phyloP scores from a whole-genome alignment of 2,797 vertebrate species.

The Myoxocephalus aenaeus region DNA sequence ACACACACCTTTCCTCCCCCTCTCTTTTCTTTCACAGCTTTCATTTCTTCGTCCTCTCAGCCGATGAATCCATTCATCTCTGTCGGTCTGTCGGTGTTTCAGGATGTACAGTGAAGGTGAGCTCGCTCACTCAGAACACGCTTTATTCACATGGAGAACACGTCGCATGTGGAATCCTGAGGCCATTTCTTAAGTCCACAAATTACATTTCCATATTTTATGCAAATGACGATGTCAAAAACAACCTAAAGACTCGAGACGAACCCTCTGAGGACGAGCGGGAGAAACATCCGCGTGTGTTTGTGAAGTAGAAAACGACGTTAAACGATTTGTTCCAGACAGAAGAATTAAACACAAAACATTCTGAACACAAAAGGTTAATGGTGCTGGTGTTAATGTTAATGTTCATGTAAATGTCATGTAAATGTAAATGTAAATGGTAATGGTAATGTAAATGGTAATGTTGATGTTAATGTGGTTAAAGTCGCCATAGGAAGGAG shows the following conservation, averaged over 20 bases:
- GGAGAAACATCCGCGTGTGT: neutral
- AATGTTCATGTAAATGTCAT: too few relatives aligned
- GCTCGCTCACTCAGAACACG: neutral
- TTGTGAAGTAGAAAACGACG: slow-evolving; percentile 2
- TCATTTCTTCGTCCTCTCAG: slow-evolving; percentile 53
- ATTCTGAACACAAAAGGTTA: slow-evolving; percentile 4
- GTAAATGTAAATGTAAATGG: too few relatives aligned
- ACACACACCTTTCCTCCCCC: slow-evolving; percentile 13
- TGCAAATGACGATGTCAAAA: slow-evolving; percentile 3
- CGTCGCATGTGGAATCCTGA: neutral
- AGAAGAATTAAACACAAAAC: slow-evolving; percentile 17
- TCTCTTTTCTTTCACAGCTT: slow-evolving; percentile 48
- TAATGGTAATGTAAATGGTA: too few relatives aligned
- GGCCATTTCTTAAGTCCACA: neutral
- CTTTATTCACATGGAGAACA: slow-evolving; percentile 27
- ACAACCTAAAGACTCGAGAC: neutral
- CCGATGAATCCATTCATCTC: slow-evolving; percentile 59
- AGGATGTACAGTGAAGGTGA: slow-evolving; percentile 25
- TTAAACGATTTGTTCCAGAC: slow-evolving; percentile 14
- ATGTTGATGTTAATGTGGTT: too few relatives aligned
- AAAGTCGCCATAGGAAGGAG: too few relatives aligned
- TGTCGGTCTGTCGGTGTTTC: slow-evolving; percentile 19
- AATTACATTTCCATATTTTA: neutral
- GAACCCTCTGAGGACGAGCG: neutral
- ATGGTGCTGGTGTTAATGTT: neutral